Evolutionary conservation across 2,888 invertebrate genomes (phyloP), one percentile per base, ranked within the genome.

Genomic region (Cepaea hortensis): DNA sequence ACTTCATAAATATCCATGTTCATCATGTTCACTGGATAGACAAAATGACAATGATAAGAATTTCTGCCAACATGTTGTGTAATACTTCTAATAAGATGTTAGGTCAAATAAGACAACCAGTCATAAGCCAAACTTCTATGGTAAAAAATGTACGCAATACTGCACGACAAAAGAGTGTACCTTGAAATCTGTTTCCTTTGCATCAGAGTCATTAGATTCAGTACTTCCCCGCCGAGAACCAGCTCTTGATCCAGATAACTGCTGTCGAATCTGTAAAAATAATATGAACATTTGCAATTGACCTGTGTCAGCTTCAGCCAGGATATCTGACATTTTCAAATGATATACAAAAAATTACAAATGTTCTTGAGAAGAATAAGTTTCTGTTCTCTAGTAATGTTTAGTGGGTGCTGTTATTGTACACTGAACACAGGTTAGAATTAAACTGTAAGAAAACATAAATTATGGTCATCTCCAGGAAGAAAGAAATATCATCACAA

Each of bases 181-280:
- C 90, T 90, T 92, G 61, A 90, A 87, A 84, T 91, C 90, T 15
- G 89, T 85, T 70, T 88, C 89, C 77, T 85, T 88, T 55, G 73
- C 55, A 61, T 83, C 83, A 35, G 83, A 72, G n/a, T 85, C 87
- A 84, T 87, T 91, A n/a, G 92, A 92, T 73, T 92, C 92, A 88
- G 91, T 91, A 80, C 92, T 92, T 80, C 91, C 92, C 76, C 91
- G 86, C 85, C 92, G 83, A 13, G 91, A 91, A 48, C 91, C 90
- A 62, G 90, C 89, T 18, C 88, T 82, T 48, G 88, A 85, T 81
- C 88, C 88, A 89, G 91, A 88, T 62, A 90, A 90, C 50, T 76
- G 82, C 55, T 85, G 85, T n/a, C 86, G 46, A 35, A 68, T 23
- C 86, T 86, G 6, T 62, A 72, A 68, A 70, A 85, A 62, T 23